Conservation (phyloP, 2,113 vertebrate species). For the Chaetodon trifascialis region DNA sequence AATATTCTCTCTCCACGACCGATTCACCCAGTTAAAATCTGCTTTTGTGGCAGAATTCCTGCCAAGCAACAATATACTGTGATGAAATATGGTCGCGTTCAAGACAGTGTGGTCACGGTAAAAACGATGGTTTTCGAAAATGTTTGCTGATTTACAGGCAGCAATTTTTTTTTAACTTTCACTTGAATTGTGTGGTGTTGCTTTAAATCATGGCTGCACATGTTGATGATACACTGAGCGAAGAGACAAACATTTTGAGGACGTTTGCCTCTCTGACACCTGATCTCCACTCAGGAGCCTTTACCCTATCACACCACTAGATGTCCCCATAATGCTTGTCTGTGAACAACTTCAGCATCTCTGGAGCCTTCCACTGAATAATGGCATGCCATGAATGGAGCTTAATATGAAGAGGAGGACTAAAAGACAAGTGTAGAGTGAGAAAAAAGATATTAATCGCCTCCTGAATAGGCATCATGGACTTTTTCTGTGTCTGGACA, state of each 20-base stretch:
- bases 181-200: background rate
- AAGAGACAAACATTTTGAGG: background rate
- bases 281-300: background rate
- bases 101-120: background rate
- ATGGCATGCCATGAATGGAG: background rate
- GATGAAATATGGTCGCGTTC: conserved; percentile 28
- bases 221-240: background rate
- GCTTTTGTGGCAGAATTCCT: conserved; percentile 41
- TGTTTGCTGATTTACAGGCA: background rate
- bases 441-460: background rate
- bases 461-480: background rate
- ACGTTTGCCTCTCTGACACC: background rate
- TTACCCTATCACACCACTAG: conserved; percentile 61
- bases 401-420: background rate
- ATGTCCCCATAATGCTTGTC: conserved; percentile 62
- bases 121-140: conserved; percentile 19
- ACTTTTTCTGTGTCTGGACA: no score
- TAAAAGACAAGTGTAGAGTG: background rate
- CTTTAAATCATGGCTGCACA: conserved; percentile 13
- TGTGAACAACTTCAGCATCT: background rate
- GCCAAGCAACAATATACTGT: conserved; percentile 22
- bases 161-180: conserved; percentile 31
- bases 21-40: conserved; percentile 45
- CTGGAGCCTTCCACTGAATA: background rate
- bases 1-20: conserved; percentile 34